Base-by-base conservation (phyloP, 2,888 invertebrate species). In the Shargacucullia verbasci region DNA sequence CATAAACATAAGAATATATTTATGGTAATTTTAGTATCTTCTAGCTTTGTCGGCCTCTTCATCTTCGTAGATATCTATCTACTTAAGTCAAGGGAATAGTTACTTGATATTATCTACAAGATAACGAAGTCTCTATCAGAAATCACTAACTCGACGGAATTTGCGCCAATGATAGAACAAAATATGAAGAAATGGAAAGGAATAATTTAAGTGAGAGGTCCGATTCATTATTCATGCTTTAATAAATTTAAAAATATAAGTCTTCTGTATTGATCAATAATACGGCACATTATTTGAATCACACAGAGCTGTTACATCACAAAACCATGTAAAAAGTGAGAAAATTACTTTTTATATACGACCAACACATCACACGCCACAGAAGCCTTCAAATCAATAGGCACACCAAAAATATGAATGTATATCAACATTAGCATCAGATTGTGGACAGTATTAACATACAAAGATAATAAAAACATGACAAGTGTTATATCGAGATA, bases 1-100 rank as follows among this genome's bases (percentile, higher is more conserved):
- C 73, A 78, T 80, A 69, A 75, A 66, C 69, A 63, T 73, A 73
- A 74, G 63, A 69, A 72, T 73, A 71, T 74, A 68, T 72, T 79
- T 80, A 79, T 78, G 76, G 47, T 80, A 80, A 80, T 78, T 70
- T 78, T 68, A 69, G 61, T 72, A 59, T 53, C 58, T 68, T 25
- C 66, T 69, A 58, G 63, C 63, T 66, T 73, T 72, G 72, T 66
- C 63, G 59, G 75, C 56, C 47, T 56, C 53, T 69, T 72, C 56
- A 70, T 72, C 39, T 63, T 53, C 10, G 43, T 33, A 53, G 40
- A 59, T 70, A 52, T 49, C 37, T 55, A 61, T 57, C 45, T 65
- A 53, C 41, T 53, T 70, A 55, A 52, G 50, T 44, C 47, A 50
- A 65, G 40, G 35, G 25, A 69, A 66, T 52, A 64, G 55, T 60